A percentile compares a stretch with the other conserved stretches of the same genome.
Evolutionary conservation across 2,888 invertebrate genomes (phyloP).

Genomic region (Ditula angustiorana): DNA sequence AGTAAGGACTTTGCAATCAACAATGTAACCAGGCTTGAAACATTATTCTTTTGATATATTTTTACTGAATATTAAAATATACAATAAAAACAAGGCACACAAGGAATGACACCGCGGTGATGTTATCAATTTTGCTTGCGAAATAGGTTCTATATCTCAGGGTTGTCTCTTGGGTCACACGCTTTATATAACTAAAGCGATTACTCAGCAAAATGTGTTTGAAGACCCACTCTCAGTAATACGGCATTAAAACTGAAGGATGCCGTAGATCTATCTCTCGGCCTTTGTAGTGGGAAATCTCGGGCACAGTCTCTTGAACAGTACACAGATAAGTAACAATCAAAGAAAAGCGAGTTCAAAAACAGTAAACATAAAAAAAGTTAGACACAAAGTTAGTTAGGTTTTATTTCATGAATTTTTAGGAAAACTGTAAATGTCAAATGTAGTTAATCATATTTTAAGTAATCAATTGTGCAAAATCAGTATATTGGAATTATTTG

Average conservation of each 20-base stretch:
- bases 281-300: conserved; percentile 33
- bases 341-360: background rate
- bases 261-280: conserved; percentile 24
- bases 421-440: too few relatives aligned
- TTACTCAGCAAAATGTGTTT: conserved; percentile 23
- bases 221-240: conserved; percentile 25
- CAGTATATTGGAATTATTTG: too few relatives aligned
- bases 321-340: conserved; percentile 5
- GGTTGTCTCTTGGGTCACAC: background rate
- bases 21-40: too few relatives aligned
- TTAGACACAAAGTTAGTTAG: too few relatives aligned
- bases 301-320: conserved; percentile 13
- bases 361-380: too few relatives aligned
- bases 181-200: conserved; percentile 18
- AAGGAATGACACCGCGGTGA: background rate
- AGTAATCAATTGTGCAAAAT: too few relatives aligned
- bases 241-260: conserved; percentile 33
- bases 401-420: too few relatives aligned
- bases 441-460: too few relatives aligned
- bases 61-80: too few relatives aligned
- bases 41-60: too few relatives aligned
- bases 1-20: too few relatives aligned
- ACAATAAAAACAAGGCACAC: too few relatives aligned
- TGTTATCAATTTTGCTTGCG: background rate
- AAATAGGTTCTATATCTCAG: background rate